phyloP scores from a whole-genome alignment of 2,797 vertebrate genomes.

The Botia kubotai region DNA sequence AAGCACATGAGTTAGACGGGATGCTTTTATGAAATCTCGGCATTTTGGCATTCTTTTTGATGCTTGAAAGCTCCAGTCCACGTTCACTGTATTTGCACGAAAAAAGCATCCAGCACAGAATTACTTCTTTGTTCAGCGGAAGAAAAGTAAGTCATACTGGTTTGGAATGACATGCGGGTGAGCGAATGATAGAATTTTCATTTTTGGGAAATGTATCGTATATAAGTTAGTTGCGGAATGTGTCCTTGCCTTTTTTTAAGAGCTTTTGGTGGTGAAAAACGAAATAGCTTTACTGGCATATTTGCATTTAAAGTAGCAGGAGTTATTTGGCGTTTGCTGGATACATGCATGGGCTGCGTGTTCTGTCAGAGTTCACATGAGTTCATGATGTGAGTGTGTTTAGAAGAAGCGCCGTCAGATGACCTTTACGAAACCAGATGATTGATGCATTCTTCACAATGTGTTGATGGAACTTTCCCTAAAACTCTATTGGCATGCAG shows the following conservation, averaged over 20 bases:
- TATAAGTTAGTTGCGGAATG: neutral
- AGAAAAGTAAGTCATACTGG: too few relatives aligned
- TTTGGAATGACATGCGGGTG: too few relatives aligned
- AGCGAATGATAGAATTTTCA: neutral
- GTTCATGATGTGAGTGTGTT: conserved; percentile 18
- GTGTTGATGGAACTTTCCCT: conserved; percentile 36
- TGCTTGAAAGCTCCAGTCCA: too few relatives aligned
- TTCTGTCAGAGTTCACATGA: neutral
- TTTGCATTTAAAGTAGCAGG: conserved; percentile 11
- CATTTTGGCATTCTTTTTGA: too few relatives aligned
- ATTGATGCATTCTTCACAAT: conserved; percentile 40
- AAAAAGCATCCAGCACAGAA: too few relatives aligned
- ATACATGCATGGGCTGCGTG: neutral
- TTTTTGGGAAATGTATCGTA: neutral
- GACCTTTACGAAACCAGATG: conserved; percentile 25
- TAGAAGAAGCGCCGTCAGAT: conserved; percentile 6
- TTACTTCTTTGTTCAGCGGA: too few relatives aligned
- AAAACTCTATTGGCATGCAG: conserved; percentile 42
- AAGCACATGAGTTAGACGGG: too few relatives aligned
- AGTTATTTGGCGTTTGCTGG: neutral
- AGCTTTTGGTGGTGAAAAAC: neutral
- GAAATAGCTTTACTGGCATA: neutral
- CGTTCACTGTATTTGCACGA: too few relatives aligned
- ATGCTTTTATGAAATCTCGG: too few relatives aligned
- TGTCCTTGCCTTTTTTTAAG: neutral